Base-by-base conservation (phyloP, 2,888 invertebrate genomes). In the Busseola fusca region DNA sequence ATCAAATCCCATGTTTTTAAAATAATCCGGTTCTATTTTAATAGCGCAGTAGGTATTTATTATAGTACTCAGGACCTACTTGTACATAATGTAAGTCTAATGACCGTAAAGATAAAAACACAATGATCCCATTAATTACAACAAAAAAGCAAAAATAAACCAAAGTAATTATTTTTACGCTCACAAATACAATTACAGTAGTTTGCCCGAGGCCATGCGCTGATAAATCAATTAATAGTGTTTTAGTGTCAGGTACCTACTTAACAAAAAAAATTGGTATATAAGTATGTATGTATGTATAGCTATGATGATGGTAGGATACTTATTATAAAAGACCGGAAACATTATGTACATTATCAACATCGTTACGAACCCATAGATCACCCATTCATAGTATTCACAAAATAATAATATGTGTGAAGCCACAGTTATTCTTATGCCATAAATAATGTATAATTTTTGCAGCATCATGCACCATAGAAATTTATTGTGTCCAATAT, bases 101-200 rank as follows among this genome's bases (percentile, higher is more conserved):
- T 78, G 76, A 58, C 70, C 58, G 30, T 59, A 21, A 56, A 52
- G 81, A 80, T 78, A 76, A 78, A 75, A 80, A 80, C 45, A 73
- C 80, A 74, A 56, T 80, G 63, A 57, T 54, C 45, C 52, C 60
- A 57, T 67, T 76, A 57, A 67, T 66, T 64, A 68, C 42, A 45
- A 59, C 25, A 69, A 62, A 80, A 57, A 69, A 74, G 54, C 54
- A 64, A 56, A 63, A 64, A 68, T 30, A 67, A 40, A 59, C 25
- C 60, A 50, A 63, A 59, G 27, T 65, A 65, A 54, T 64, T 72
- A 54, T 54, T 62, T 63, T 64, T 72, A 63, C 54, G 37, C 3
- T 58, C 58, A 50, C 54, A 50, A 77, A 25, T 62, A 80, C 65
- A 34, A 63, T 42, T 21, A 56, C 57, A 48, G 63, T 77, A 21